These are phyloP conservation scores for Pelmatolapia mariae DNA, from an alignment of 2,113 vertebrate genomes.

Conservation along the genomic window DNA sequence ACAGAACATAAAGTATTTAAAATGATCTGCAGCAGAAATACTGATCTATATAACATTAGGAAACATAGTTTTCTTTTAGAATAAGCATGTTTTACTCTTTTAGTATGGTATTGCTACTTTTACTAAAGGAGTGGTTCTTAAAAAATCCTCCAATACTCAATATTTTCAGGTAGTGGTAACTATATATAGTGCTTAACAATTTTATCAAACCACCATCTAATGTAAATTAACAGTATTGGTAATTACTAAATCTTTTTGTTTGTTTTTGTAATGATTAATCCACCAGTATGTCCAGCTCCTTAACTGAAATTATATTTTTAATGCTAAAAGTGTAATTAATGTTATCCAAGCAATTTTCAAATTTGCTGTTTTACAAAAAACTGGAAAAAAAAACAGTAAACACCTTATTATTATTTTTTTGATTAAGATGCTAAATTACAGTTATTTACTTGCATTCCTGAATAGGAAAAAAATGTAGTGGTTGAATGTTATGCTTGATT, in stretches of 20 bases:
- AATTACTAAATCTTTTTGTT: not conserved
- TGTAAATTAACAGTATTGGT: not conserved
- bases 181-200: not conserved
- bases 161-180: not conserved
- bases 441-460: not conserved
- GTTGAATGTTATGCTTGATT: not conserved
- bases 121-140: not conserved
- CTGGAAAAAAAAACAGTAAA: fast-evolving
- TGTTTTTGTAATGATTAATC: not conserved
- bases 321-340: not conserved
- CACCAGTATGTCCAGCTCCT: not conserved
- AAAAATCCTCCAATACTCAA: not conserved
- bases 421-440: not conserved
- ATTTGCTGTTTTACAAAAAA: not conserved
- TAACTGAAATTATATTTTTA: not conserved
- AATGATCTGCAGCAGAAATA: not conserved
- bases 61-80: not conserved
- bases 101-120: not conserved
- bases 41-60: not conserved
- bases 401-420: not conserved
- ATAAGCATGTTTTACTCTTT: not conserved
- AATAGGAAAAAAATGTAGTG: not conserved
- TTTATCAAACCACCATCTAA: not conserved
- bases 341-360: not conserved
- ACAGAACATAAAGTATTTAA: not conserved